Conservation (phyloP, 2,888 invertebrate species). For the Drosophila pullipes region DNA sequence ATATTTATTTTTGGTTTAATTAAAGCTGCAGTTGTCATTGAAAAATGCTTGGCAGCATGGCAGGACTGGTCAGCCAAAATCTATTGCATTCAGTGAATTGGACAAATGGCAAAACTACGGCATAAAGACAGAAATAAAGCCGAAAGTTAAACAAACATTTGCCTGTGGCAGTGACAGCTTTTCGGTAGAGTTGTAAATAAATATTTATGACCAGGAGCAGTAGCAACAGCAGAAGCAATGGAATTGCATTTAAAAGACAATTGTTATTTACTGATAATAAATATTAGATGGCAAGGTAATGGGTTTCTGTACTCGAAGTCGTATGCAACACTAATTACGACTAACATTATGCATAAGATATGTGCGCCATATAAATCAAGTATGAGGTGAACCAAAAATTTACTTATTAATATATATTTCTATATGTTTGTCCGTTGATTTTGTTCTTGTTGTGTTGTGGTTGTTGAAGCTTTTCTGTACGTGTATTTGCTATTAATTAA, state of each 20-base stretch:
- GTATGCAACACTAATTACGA: slow-evolving; percentile 71
- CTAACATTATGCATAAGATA: slow-evolving; percentile 79
- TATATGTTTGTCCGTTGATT: background rate
- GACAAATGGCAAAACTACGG: slow-evolving; percentile 21
- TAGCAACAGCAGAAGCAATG: slow-evolving; percentile 17
- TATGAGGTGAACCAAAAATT: slow-evolving; percentile 58
- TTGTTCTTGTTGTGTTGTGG: slow-evolving; percentile 13
- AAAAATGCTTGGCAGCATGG: slow-evolving; percentile 59
- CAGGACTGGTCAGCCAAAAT: slow-evolving; percentile 31
- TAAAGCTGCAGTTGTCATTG: slow-evolving; percentile 77
- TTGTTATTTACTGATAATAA: slow-evolving; percentile 81
- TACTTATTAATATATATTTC: slow-evolving; percentile 53
- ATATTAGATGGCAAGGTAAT: slow-evolving; percentile 68
- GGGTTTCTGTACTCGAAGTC: slow-evolving; percentile 33
- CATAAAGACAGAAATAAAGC: slow-evolving; percentile 49
- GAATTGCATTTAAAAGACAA: slow-evolving; percentile 74
- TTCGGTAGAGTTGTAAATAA: slow-evolving; percentile 73
- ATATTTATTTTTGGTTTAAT: slow-evolving; percentile 68
- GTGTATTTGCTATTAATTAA: slow-evolving; percentile 79
- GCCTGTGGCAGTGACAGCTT: slow-evolving; percentile 72
- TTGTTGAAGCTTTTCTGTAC: slow-evolving; percentile 26
- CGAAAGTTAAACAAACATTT: slow-evolving; percentile 61
- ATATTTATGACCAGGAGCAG: slow-evolving; percentile 70
- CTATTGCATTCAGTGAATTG: slow-evolving; percentile 42
- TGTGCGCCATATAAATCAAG: slow-evolving; percentile 70